Evolutionary conservation across 2,113 vertebrate species (phyloP), one percentile per base, ranked within the genome.

Genomic region (Peromyscus leucopus): DNA sequence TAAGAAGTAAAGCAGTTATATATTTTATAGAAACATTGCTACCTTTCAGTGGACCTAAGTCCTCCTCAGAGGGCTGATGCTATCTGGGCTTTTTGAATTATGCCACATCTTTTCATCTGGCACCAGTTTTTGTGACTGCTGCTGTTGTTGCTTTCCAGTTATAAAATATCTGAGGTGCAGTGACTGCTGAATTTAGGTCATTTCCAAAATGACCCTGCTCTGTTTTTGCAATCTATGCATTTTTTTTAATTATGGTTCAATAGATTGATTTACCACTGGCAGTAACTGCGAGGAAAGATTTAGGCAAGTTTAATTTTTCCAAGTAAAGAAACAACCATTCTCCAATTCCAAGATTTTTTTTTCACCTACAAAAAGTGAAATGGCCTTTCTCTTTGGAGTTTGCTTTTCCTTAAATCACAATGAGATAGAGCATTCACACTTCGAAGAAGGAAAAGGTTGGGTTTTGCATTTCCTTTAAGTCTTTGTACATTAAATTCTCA

Each of bases 401-500:
- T 22, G 26, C 6, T 69, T 95, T 19, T 16, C 89, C 31, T 42
- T 75, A 33, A 55, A 82, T 93, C 17, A 87, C 42, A 72, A 72
- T 42, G 13, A 90, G n/a, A 61, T n/a, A 88, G 17, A 72, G 8
- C 92, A 75, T 88, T 79, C 12, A 86, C 1, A 28, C 51, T 36
- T 51, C 63, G 10, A 83, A 93, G 63, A 31, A 48, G 84, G 51
- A 21, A 57, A 55, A 80, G 15, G 67, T 15, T 39, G 4, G 74
- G 24, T 74, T 96, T 94, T 80, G n/a, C 1, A 59, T 95, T 91
- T 42, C 61, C 96, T 95, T 93, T 80, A 96, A 94, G 24, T 89
- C 46, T 2, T 36, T 79, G 22, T 84, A 16, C 7, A 80, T 93
- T 97, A 80, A 91, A 91, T 90, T 92, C 26, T 87, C 74, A 92